These are phyloP conservation scores for Parapsyche elsis DNA, from an alignment of 1,140 invertebrate genomes.

Conservation along the genomic window DNA sequence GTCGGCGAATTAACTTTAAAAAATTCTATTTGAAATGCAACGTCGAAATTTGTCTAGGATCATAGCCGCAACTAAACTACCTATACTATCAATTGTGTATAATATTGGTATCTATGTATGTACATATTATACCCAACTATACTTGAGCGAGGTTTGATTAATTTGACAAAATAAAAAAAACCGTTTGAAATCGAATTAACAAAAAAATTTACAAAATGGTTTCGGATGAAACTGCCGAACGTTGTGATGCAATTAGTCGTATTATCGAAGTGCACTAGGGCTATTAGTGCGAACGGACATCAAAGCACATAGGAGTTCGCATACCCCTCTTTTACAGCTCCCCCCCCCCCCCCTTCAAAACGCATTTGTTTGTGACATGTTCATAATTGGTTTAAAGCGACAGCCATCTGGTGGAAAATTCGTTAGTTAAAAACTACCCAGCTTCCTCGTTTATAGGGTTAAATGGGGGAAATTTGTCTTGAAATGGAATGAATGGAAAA, in stretches of 20 bases:
- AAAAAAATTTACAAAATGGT: no score
- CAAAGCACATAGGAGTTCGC: slow-evolving; percentile 12
- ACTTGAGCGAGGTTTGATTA: no score
- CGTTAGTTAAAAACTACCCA: slow-evolving; percentile 29
- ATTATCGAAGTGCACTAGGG: slow-evolving; percentile 1
- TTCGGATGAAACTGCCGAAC: no score
- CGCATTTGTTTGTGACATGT: slow-evolving; percentile 38
- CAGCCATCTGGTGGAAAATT: slow-evolving; percentile 42
- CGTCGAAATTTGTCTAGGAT: no score
- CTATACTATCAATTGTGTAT: no score
- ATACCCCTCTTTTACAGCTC: background rate
- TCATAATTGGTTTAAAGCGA: slow-evolving; percentile 42
- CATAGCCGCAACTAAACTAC: no score
- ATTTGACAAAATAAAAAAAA: no score
- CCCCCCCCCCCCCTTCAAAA: slow-evolving; percentile 10
- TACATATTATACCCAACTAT: no score
- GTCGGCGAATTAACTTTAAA: no score
- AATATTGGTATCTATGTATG: no score
- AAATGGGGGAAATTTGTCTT: background rate
- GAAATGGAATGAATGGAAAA: background rate
- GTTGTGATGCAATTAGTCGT: slow-evolving; percentile 11
- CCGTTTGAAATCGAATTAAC: no score
- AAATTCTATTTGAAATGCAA: no score
- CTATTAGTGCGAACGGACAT: slow-evolving; percentile 28
- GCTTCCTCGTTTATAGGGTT: background rate